Conservation (phyloP, 2,888 invertebrate genomes). For the Lobophora halterata region DNA sequence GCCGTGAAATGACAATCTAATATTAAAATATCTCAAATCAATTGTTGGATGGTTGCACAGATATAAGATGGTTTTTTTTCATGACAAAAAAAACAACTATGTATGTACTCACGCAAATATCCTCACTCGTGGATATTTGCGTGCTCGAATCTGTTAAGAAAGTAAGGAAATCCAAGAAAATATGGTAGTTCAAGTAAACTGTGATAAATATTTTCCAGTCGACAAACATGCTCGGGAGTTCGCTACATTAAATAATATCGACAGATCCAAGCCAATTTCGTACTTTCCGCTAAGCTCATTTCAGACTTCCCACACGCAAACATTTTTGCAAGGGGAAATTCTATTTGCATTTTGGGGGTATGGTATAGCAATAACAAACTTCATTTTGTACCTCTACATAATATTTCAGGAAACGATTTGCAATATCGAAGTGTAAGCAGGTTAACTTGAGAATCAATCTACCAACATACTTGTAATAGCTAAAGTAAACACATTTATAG, state of each 20-base stretch:
- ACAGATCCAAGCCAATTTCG: constrained; percentile 73
- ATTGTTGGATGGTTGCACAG: no score
- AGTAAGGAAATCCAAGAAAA: constrained; percentile 41
- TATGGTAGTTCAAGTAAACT: constrained; percentile 50
- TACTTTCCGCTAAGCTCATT: constrained; percentile 71
- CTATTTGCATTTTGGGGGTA: constrained; percentile 67
- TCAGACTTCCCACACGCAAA: constrained; percentile 64
- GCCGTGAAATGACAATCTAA: no score
- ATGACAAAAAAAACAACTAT: no score
- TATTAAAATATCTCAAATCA: no score
- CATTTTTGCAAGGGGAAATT: constrained; percentile 64
- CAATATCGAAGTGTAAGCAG: constrained; percentile 31
- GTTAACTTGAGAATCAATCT: no score
- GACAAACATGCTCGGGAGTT: constrained; percentile 63
- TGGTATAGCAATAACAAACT: constrained; percentile 57
- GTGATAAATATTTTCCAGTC: constrained; percentile 71
- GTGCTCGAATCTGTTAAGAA: background rate
- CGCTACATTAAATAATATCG: constrained; percentile 75
- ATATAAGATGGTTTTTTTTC: no score
- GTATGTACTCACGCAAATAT: no score
- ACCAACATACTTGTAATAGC: no score
- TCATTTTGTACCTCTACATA: constrained; percentile 33
- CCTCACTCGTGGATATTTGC: no score
- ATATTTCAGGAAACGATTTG: constrained; percentile 36
- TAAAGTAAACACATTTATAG: no score